These are phyloP conservation scores for Siniperca obscura DNA, from an alignment of 2,797 vertebrate species.

Conservation along the genomic window DNA sequence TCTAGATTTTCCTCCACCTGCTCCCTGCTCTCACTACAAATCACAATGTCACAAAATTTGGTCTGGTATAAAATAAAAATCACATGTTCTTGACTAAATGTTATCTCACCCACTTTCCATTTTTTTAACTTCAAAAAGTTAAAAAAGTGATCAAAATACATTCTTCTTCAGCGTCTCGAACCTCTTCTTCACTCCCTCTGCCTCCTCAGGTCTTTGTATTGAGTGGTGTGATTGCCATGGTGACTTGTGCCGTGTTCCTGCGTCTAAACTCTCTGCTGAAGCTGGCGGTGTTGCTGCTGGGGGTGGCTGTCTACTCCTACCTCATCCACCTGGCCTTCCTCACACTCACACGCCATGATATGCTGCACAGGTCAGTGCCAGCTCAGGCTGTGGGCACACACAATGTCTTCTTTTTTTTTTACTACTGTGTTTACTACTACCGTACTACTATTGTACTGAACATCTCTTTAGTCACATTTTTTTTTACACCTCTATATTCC, in stretches of 20 bases:
- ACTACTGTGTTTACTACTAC: background rate
- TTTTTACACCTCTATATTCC: background rate
- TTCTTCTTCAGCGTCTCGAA: background rate
- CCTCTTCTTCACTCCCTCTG: background rate
- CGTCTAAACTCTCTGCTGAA: constrained; percentile 85
- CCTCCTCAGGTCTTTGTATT: constrained; percentile 80
- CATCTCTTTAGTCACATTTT: background rate
- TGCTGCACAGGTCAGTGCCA: constrained; percentile 60
- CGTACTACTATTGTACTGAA: background rate
- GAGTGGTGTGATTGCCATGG: constrained; percentile 85
- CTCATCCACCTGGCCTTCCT: constrained; percentile 81
- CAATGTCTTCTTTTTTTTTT: too few species aligned
- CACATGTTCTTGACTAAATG: background rate
- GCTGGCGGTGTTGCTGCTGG: constrained; percentile 80
- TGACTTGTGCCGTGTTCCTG: constrained; percentile 86
- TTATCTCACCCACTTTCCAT: background rate
- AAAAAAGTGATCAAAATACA: background rate
- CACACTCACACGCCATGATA: constrained; percentile 58
- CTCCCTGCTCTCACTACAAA: too few species aligned
- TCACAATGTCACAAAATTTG: too few species aligned
- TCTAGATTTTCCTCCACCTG: too few species aligned
- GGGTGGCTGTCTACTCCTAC: constrained; percentile 78
- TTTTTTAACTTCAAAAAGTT: background rate
- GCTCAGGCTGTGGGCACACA: background rate
- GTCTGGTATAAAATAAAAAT: background rate